Percentiles rank a stretch among this genome's conserved stretches.
These are phyloP conservation scores for Caenorhabditis afra DNA, from an alignment of 2,888 invertebrate genomes.

Conservation along the genomic window DNA sequence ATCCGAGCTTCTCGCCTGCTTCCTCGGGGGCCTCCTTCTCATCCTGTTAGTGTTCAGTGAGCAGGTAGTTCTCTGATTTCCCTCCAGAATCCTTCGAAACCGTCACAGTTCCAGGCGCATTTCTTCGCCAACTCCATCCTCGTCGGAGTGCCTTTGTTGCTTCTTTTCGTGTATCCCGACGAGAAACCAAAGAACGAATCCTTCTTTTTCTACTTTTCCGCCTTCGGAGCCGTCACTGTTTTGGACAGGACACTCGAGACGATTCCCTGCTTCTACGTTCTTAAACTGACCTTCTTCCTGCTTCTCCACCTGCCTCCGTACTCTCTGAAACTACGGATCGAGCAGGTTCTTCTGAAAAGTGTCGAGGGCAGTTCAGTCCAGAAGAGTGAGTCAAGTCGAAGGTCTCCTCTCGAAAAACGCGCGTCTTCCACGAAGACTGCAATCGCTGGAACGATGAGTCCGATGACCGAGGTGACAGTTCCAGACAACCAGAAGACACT, in stretches of 20 bases:
- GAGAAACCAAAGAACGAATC: conserved; percentile 55
- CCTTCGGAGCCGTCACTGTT: conserved; percentile 47
- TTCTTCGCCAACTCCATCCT: conserved; percentile 59
- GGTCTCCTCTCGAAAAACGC: too few species aligned
- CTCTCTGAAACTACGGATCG: conserved; percentile 19
- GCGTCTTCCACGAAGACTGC: conserved; percentile 25
- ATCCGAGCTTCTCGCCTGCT: neutral
- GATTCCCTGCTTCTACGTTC: conserved; percentile 57
- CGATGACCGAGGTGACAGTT: conserved; percentile 1
- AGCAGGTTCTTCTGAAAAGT: neutral
- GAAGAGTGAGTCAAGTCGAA: too few species aligned
- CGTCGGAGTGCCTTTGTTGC: conserved; percentile 50
- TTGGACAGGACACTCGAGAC: conserved; percentile 58
- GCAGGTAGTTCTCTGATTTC: conserved; percentile 7
- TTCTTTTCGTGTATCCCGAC: conserved; percentile 56
- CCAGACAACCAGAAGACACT: too few species aligned
- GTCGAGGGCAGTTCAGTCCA: neutral
- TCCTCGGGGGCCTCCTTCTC: conserved; percentile 5
- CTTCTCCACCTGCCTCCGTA: conserved; percentile 56
- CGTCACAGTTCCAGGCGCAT: conserved; percentile 21
- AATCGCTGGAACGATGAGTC: neutral
- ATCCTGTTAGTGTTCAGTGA: conserved; percentile 22
- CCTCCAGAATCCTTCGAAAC: too few species aligned
- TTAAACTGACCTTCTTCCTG: conserved; percentile 54
- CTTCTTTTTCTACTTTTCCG: conserved; percentile 55